Evolutionary conservation across 2,888 invertebrate genomes (phyloP), one percentile per base, ranked within the genome.

Genomic region (Hirtodrosophila duncani): DNA sequence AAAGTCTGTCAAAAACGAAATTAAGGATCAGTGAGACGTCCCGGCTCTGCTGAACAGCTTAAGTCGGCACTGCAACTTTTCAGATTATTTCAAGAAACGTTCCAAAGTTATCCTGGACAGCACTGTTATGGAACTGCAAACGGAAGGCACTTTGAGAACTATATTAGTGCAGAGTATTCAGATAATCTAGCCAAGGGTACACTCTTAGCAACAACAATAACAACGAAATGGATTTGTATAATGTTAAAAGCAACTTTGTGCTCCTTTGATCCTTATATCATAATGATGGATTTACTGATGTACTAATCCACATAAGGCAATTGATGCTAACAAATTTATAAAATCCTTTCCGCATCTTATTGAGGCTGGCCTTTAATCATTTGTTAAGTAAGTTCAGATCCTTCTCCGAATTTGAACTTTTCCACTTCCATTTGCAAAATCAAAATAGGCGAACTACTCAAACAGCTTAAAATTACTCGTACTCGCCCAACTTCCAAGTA

Each of bases 301-400:
- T 3, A 49, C 41, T 42, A 33, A 44, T 41, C 46, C 56, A n/a
- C n/a, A n/a, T n/a, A n/a, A n/a, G n/a, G n/a, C n/a, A n/a, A n/a
- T n/a, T n/a, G n/a, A n/a, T n/a, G n/a, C n/a, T n/a, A n/a, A n/a
- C n/a, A n/a, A n/a, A n/a, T n/a, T n/a, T n/a, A n/a, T n/a, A n/a
- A n/a, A 49, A 8, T 68, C 67, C 4, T 45, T 39, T 39, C 36
- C 48, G 10, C 41, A 46, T 41, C 79, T 77, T 4, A 60, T 71
- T 13, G 43, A 65, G 14, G 82, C 79, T 17, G 84, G 61, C 68
- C 6, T 85, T 85, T 61, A 53, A 14, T 57, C 77, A 36, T 45
- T 56, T 85, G 49, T 51, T 85, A 37, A 59, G 85, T 83, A 79
- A 67, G 57, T n/a, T n/a, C n/a, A n/a, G n/a, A n/a, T n/a, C n/a